These are phyloP conservation scores for Sternotherus odoratus DNA, from an alignment of 2,797 vertebrate genomes.

Conservation along the genomic window DNA sequence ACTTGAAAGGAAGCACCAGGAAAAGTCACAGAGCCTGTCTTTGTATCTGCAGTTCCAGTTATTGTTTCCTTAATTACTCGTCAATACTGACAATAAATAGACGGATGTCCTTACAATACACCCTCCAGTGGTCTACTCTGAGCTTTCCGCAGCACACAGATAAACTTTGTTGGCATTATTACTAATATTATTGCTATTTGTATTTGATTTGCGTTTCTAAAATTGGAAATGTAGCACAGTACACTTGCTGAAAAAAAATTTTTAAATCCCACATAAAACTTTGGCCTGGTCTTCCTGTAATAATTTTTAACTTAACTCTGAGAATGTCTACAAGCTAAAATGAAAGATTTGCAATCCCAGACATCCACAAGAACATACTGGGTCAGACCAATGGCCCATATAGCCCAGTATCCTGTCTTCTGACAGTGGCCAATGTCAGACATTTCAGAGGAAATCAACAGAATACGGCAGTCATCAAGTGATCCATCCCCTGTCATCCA, in stretches of 20 bases:
- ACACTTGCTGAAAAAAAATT: slow-evolving; percentile 11
- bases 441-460: not conserved
- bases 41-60: slow-evolving; percentile 82
- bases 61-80: slow-evolving; percentile 83
- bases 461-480: not conserved
- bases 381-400: not conserved
- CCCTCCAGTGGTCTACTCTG: slow-evolving; percentile 68
- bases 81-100: slow-evolving; percentile 80
- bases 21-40: slow-evolving; percentile 75
- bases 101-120: slow-evolving; percentile 81
- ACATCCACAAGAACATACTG: not conserved
- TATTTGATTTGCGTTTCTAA: slow-evolving; percentile 47
- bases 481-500: not conserved
- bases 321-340: not conserved
- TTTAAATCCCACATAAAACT: not conserved
- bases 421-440: not conserved
- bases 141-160: slow-evolving; percentile 65
- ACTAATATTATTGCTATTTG: slow-evolving; percentile 5
- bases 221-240: slow-evolving; percentile 21
- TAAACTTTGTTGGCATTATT: slow-evolving; percentile 42
- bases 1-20: slow-evolving; percentile 62
- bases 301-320: not conserved
- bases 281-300: not conserved
- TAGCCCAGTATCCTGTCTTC: not conserved
- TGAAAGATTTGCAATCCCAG: not conserved